phyloP scores from a whole-genome alignment of 2,797 vertebrate species.

The Pachyuromys duprasi region DNA sequence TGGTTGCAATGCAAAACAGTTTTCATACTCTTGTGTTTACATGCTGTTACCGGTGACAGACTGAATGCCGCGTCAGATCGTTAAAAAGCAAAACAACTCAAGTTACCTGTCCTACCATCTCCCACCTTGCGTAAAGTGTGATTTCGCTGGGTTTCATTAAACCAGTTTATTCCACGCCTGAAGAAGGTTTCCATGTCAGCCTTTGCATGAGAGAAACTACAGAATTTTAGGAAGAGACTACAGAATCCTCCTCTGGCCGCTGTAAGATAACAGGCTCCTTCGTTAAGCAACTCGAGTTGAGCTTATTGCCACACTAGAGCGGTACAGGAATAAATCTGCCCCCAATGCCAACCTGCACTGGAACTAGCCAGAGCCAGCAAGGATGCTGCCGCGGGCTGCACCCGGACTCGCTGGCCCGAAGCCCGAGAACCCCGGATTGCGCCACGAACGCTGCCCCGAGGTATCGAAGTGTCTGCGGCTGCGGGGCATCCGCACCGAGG shows the following conservation, averaged over 20 bases:
- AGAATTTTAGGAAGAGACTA: not conserved
- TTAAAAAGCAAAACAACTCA: slow-evolving; percentile 45
- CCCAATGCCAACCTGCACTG: not conserved
- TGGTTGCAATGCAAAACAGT: slow-evolving; percentile 66
- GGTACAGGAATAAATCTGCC: not conserved
- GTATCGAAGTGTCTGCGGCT: not conserved
- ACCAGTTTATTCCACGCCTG: not conserved
- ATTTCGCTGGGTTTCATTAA: slow-evolving; percentile 3
- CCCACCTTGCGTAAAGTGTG: not conserved
- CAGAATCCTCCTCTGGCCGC: not conserved
- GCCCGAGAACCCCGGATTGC: slow-evolving; percentile 32
- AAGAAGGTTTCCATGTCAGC: slow-evolving; percentile 30
- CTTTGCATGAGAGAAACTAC: not conserved
- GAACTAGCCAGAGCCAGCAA: not conserved
- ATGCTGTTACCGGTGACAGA: slow-evolving; percentile 68
- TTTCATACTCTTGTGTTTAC: slow-evolving; percentile 63
- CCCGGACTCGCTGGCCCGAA: not conserved
- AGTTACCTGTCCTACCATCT: not conserved
- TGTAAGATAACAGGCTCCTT: slow-evolving; percentile 4
- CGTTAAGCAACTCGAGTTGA: slow-evolving; percentile 64
- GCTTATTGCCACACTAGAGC: slow-evolving; percentile 51
- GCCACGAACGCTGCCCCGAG: not conserved
- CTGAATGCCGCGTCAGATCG: slow-evolving; percentile 42
- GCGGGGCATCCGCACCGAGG: not conserved
- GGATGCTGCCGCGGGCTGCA: not conserved